Conservation (phyloP, 2,113 vertebrate species). For the Sminthopsis crassicaudata region DNA sequence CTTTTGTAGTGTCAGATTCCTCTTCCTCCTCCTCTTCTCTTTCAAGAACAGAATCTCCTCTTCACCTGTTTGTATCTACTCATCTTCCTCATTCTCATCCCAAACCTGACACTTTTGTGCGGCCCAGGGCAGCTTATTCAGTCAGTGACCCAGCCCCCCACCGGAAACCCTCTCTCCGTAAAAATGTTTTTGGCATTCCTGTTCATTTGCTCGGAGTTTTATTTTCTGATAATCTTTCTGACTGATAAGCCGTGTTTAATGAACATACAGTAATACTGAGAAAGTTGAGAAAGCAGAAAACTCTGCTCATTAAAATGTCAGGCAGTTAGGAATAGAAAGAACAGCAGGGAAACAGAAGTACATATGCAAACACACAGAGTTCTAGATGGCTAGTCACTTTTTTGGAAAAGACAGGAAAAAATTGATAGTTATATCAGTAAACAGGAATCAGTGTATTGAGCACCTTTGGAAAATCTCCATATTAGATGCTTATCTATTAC, state of each 20-base stretch:
- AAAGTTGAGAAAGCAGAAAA: constrained; percentile 37
- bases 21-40: constrained; percentile 90
- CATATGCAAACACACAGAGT: neutral
- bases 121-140: constrained; percentile 86
- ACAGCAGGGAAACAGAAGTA: neutral
- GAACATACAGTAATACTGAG: constrained; percentile 34
- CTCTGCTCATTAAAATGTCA: constrained; percentile 48
- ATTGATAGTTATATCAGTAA: neutral
- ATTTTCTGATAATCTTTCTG: constrained; percentile 86
- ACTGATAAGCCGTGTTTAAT: constrained; percentile 78
- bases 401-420: neutral
- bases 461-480: neutral
- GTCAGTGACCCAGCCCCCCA: constrained; percentile 89
- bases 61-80: constrained; percentile 89
- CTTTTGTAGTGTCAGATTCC: constrained; percentile 92
- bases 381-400: neutral
- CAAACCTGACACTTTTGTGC: constrained; percentile 88
- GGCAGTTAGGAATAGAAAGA: neutral
- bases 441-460: neutral
- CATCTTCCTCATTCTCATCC: constrained; percentile 87
- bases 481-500: neutral
- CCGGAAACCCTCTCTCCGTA: constrained; percentile 89
- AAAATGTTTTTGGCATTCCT: constrained; percentile 84
- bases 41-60: constrained; percentile 91
- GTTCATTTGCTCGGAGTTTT: constrained; percentile 77